Conservation (phyloP, 2,888 invertebrate genomes). For the Stramonita haemastoma region DNA sequence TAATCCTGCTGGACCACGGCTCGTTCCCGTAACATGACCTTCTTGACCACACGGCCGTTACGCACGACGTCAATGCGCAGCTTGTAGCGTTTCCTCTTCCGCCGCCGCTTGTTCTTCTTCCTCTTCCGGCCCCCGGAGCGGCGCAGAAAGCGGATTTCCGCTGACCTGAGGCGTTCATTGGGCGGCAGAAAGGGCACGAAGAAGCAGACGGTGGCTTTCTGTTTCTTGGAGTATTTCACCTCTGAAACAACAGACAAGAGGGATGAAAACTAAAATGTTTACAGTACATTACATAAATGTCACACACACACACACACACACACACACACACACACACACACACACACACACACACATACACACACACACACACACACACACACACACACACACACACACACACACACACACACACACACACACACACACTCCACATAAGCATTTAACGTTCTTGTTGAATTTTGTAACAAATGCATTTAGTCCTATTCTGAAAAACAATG, state of each 20-base stretch:
- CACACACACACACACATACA: not conserved
- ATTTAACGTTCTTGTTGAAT: too few relatives aligned
- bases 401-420: too few relatives aligned
- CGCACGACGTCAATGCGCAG: conserved; percentile 50
- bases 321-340: not conserved
- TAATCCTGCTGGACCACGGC: conserved; percentile 47
- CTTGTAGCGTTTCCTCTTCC: conserved; percentile 42
- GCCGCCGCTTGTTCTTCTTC: conserved; percentile 1
- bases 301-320: not conserved
- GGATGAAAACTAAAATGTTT: not conserved
- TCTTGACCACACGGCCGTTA: conserved; percentile 45
- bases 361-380: too few relatives aligned
- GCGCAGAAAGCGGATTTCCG: conserved; percentile 64
- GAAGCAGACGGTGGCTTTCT: conserved; percentile 47
- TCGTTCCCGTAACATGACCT: conserved; percentile 45
- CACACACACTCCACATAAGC: too few relatives aligned
- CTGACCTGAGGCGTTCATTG: conserved; percentile 60
- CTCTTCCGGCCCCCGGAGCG: conserved; percentile 38
- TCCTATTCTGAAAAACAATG: too few relatives aligned
- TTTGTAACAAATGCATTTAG: too few relatives aligned
- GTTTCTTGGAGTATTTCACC: conserved; percentile 34
- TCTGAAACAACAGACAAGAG: conserved; percentile 42
- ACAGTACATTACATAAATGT: not conserved
- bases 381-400: too few relatives aligned
- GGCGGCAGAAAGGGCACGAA: conserved; percentile 58